Conservation (phyloP, 2,797 vertebrate genomes). For the Oryzias dopingdopingensis region DNA sequence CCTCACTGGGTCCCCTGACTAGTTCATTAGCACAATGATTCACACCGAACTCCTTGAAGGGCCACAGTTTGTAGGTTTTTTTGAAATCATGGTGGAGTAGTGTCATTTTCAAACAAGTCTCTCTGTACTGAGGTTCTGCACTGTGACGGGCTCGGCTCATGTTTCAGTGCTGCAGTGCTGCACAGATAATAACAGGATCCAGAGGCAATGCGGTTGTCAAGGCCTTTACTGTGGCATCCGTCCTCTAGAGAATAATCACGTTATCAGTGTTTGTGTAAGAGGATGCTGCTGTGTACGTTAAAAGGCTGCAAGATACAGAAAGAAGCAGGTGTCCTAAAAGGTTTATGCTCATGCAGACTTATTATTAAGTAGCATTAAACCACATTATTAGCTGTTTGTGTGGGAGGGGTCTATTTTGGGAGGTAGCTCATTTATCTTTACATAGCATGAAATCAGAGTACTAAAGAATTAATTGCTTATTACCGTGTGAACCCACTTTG, state of each 20-base stretch:
- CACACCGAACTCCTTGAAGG: conserved; percentile 69
- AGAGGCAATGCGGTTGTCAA: conserved; percentile 26
- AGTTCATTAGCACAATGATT: conserved; percentile 77
- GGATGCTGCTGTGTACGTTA: conserved; percentile 29
- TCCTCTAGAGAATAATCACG: conserved; percentile 38
- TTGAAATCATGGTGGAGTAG: conserved; percentile 52
- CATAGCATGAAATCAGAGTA: conserved; percentile 60
- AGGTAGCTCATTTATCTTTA: conserved; percentile 69
- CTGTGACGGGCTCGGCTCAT: conserved; percentile 21
- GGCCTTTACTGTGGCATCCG: conserved; percentile 33
- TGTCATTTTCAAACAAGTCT: conserved; percentile 55
- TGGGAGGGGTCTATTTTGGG: conserved; percentile 53
- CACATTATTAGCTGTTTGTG: conserved; percentile 50
- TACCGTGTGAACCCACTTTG: conserved; percentile 67
- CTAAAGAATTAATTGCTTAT: conserved; percentile 73
- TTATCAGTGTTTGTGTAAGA: conserved; percentile 41
- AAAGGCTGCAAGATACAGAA: conserved; percentile 33
- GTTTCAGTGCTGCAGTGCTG: conserved; percentile 21
- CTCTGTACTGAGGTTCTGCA: conserved; percentile 25
- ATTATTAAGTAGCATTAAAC: conserved; percentile 49
- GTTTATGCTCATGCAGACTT: conserved; percentile 51
- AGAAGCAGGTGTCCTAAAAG: conserved; percentile 31
- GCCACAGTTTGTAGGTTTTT: conserved; percentile 68
- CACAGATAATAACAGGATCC: conserved; percentile 16
- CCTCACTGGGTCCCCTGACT: conserved; percentile 73